phyloP scores from a whole-genome alignment of 2,888 invertebrate species.

The Meteorus colon region DNA sequence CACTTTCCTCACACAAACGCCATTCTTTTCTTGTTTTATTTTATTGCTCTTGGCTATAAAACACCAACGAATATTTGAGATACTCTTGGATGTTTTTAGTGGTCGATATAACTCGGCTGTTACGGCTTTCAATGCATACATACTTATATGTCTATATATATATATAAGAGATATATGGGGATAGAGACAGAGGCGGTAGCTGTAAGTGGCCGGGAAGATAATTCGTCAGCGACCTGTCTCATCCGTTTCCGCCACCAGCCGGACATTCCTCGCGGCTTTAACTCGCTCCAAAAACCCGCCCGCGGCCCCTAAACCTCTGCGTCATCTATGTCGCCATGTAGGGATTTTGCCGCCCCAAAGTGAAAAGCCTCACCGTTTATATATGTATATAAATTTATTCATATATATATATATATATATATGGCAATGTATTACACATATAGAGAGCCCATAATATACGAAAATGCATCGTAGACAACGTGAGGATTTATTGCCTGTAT shows the following conservation, averaged over 20 bases:
- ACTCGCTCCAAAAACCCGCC: constrained; percentile 35
- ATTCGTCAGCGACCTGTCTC: constrained; percentile 55
- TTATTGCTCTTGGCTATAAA: constrained; percentile 44
- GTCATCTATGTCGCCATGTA: constrained; percentile 30
- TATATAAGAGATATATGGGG: constrained; percentile 20
- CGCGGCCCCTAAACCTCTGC: constrained; percentile 30
- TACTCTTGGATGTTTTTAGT: constrained; percentile 49
- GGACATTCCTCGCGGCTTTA: constrained; percentile 54
- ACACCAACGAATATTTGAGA: constrained; percentile 51
- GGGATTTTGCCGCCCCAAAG: constrained; percentile 17
- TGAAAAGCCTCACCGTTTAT: constrained; percentile 20
- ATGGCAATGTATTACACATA: constrained; percentile 22
- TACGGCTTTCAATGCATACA: constrained; percentile 36
- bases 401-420: constrained; percentile 22
- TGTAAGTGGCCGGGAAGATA: constrained; percentile 54
- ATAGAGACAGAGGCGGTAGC: constrained; percentile 43
- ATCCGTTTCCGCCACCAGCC: constrained; percentile 53
- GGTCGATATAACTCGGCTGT: constrained; percentile 45
- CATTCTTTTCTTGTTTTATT: neutral
- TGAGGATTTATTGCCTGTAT: constrained; percentile 54
- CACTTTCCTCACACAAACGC: neutral
- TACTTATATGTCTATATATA: constrained; percentile 7
- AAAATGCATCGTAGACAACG: constrained; percentile 54
- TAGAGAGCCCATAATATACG: constrained; percentile 32
- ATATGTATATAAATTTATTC: constrained; percentile 32